Percentiles rank a stretch among this genome's conserved stretches.
Evolutionary conservation across 2,113 vertebrate genomes (phyloP).

Genomic region (Alaudala cheleensis): DNA sequence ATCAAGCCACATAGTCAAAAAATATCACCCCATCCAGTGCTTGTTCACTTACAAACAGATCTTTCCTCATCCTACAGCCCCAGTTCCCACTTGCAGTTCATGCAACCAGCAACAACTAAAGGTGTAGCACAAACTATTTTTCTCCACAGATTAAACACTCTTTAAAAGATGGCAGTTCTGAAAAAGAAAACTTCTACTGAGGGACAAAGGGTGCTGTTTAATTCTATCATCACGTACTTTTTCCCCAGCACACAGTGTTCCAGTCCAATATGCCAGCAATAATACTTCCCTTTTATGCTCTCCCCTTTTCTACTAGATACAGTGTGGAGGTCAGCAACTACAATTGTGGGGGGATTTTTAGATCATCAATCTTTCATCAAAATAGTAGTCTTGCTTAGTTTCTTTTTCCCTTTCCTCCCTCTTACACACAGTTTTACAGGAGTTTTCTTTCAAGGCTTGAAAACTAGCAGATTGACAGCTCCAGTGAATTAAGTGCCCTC

Average conservation of each 20-base stretch:
- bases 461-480: slow-evolving; percentile 39
- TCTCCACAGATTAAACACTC: neutral
- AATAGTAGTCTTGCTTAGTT: neutral
- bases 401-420: neutral
- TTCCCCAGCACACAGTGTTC: neutral
- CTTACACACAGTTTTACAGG: neutral
- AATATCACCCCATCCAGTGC: neutral
- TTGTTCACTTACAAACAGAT: neutral
- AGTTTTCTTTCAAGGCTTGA: slow-evolving; percentile 22
- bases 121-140: neutral
- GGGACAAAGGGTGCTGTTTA: neutral
- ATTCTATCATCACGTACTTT: neutral
- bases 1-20: neutral
- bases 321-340: neutral
- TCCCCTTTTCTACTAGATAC: neutral
- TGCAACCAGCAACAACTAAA: neutral
- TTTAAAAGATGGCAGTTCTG: neutral
- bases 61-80: neutral
- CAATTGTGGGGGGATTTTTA: neutral
- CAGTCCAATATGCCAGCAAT: neutral
- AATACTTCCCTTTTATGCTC: neutral
- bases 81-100: neutral
- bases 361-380: neutral
- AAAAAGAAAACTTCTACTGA: neutral
- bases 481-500: slow-evolving; percentile 39